A percentile compares a stretch with the other conserved stretches of the same genome.
Conservation (phyloP, 2,797 vertebrate species). For the Enteromius argenteus region DNA sequence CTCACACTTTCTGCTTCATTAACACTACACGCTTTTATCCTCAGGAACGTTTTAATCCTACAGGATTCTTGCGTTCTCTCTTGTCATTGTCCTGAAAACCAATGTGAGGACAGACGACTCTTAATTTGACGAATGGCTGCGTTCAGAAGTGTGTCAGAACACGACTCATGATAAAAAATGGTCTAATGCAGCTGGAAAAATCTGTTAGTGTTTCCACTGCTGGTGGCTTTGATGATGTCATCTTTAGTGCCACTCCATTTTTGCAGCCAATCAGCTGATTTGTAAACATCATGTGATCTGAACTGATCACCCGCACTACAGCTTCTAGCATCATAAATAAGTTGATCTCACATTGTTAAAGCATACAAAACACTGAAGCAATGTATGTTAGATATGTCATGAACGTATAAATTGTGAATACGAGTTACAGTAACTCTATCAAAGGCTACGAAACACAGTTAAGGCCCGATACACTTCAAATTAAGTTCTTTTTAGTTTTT, state of each 20-base stretch:
- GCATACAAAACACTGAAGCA: background rate
- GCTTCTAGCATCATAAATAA: background rate
- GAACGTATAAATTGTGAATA: background rate
- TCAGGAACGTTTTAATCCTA: background rate
- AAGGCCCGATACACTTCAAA: no score
- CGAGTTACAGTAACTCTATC: background rate
- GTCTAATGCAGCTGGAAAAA: background rate
- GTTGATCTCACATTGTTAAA: background rate
- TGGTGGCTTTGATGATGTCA: background rate
- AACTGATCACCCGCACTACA: background rate
- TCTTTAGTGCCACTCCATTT: background rate
- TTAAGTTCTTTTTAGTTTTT: no score
- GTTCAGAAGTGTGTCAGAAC: background rate
- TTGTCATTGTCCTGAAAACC: background rate
- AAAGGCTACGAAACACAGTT: background rate
- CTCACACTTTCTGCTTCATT: background rate
- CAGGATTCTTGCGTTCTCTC: background rate
- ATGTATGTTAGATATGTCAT: background rate
- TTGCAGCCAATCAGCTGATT: background rate
- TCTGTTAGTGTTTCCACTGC: background rate
- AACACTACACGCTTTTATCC: background rate
- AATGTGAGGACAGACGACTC: background rate
- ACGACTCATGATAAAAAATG: background rate
- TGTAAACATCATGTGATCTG: background rate
- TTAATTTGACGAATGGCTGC: background rate